Conservation (phyloP, 2,888 invertebrate species). For the Agapostemon virescens region DNA sequence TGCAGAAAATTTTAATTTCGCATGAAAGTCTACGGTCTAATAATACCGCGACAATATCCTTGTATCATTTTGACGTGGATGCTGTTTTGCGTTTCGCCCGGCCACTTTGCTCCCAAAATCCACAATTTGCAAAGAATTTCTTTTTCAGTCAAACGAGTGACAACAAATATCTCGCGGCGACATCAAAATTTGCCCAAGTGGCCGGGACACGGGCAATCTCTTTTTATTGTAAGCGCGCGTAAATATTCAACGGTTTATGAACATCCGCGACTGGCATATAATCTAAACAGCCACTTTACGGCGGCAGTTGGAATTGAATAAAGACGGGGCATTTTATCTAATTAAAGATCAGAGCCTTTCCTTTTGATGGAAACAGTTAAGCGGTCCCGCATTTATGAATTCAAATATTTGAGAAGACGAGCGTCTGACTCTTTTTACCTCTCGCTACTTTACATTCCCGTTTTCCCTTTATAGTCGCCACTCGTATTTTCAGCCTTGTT, state of each 20-base stretch:
- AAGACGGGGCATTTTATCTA: not conserved
- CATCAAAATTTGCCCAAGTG: not conserved
- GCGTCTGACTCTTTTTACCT: conserved; percentile 21
- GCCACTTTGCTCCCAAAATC: not conserved
- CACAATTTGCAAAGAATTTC: not conserved
- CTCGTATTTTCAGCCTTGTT: conserved; percentile 59
- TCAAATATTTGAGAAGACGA: conserved; percentile 66
- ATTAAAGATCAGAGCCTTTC: not conserved
- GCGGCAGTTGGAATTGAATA: not conserved
- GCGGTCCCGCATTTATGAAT: conserved; percentile 57
- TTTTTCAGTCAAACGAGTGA: not conserved
- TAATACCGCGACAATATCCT: not conserved
- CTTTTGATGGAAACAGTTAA: conserved; percentile 24
- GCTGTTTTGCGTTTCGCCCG: not conserved
- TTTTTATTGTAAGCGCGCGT: not conserved
- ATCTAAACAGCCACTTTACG: conserved; percentile 1
- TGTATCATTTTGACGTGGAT: not conserved
- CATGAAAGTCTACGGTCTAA: too few relatives aligned
- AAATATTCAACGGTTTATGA: not conserved
- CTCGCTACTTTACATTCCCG: conserved; percentile 38
- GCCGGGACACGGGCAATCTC: not conserved
- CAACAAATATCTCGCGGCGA: not conserved
- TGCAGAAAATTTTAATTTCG: too few relatives aligned
- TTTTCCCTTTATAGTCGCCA: conserved; percentile 51
- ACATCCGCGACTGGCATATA: not conserved